These are phyloP conservation scores for Sturnira hondurensis DNA, from an alignment of 2,113 vertebrate genomes.

Conservation along the genomic window DNA sequence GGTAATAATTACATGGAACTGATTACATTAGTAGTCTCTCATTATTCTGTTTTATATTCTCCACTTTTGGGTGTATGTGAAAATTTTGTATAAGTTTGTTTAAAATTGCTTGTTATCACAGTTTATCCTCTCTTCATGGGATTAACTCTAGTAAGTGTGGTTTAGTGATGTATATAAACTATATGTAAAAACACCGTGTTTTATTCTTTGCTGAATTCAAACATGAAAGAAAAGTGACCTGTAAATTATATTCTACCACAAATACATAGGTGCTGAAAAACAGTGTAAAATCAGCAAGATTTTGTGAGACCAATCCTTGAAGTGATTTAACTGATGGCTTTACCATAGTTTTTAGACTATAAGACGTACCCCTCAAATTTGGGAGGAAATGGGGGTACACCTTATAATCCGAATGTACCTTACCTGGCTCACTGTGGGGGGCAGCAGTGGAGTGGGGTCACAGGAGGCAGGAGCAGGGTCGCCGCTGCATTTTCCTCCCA, in stretches of 20 bases:
- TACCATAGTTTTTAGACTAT: not conserved
- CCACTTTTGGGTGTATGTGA: not conserved
- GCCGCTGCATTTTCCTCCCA: no score
- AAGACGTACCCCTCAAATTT: no score
- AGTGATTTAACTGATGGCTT: not conserved
- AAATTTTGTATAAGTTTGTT: not conserved
- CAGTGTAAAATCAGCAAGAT: not conserved
- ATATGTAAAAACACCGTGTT: not conserved
- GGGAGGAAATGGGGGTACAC: no score
- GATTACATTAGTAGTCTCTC: not conserved
- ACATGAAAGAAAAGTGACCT: not conserved
- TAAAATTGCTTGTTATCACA: not conserved
- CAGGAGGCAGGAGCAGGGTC: no score
- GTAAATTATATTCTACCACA: not conserved
- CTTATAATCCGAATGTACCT: no score
- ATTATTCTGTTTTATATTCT: not conserved
- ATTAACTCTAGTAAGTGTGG: not conserved
- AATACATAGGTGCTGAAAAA: conserved; percentile 9
- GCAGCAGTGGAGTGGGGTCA: no score
- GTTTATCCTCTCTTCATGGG: not conserved
- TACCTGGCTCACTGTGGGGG: no score
- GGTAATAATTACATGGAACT: not conserved
- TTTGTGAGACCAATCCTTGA: not conserved
- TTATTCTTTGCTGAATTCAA: conserved; percentile 33
- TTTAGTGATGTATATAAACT: not conserved